These are phyloP conservation scores for Pseudanteris insignis DNA, from an alignment of 2,888 invertebrate species.

Conservation along the genomic window DNA sequence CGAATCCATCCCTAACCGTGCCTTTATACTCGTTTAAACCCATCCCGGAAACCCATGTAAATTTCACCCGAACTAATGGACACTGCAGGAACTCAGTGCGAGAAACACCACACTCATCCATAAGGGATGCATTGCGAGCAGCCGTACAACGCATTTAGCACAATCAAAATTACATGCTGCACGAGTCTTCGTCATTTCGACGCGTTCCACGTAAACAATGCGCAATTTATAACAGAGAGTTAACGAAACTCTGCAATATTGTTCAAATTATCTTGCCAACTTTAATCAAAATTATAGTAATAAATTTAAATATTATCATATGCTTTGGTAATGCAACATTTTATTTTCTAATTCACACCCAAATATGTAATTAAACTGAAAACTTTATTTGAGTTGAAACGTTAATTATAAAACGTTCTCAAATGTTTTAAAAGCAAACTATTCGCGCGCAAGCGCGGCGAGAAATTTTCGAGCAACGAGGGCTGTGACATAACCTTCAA, in stretches of 20 bases:
- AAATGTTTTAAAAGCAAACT: no score
- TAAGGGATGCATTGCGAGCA: slow-evolving; percentile 28
- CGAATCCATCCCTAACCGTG: slow-evolving; percentile 25
- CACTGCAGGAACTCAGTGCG: slow-evolving; percentile 27
- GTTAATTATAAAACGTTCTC: no score
- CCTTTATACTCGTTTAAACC: slow-evolving; percentile 37
- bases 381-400: no score
- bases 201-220: slow-evolving; percentile 2
- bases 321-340: no score
- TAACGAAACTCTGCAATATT: not conserved
- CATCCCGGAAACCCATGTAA: slow-evolving; percentile 34
- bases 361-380: no score
- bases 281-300: no score
- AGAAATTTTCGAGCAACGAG: no score
- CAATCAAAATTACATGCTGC: slow-evolving; percentile 24
- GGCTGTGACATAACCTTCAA: no score
- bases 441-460: no score
- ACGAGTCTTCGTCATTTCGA: slow-evolving; percentile 10
- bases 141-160: slow-evolving; percentile 13
- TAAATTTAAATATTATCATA: no score
- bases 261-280: not conserved
- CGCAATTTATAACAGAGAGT: not conserved
- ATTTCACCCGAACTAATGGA: slow-evolving; percentile 41
- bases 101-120: slow-evolving; percentile 25
- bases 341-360: no score